Evolutionary conservation across 2,113 vertebrate species (phyloP), one percentile per base, ranked within the genome.

Genomic region (Leucoraja erinaceus): DNA sequence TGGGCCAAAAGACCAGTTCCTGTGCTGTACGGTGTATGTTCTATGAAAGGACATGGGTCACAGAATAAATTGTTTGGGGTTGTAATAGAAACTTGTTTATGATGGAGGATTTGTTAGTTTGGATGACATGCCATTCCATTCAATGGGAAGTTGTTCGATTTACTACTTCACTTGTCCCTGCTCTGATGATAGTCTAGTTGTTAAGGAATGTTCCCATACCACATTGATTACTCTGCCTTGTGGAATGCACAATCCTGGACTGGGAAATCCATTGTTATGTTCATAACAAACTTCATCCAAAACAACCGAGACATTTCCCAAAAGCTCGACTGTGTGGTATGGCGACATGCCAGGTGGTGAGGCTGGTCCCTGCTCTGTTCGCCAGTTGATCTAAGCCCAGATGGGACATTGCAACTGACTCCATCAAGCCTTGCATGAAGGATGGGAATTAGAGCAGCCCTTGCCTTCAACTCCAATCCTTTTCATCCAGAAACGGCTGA

Each of bases 211-310:
- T 83, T 47, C 18, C 18, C 79, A 83, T 83, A 22, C 20, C 79
- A 56, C 79, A 22, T 10, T 10, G 38, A 3, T 22, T 54, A 25
- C 2, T 56, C 78, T 56, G 47, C 33, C 8, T 47, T 47, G 33
- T 22, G 33, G 77, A 47, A 79, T 79, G 77, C 77, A 79, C 77
- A 47, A 56, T 83, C 79, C 47, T 20, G 79, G 38, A 11, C 38
- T 56, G 25, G 47, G 79, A 83, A 83, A 83, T 83, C 47, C 79
- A 79, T 79, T 79, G 77, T 79, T 79, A 79, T 38, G 56, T 47
- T 54, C 56, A 38, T 83, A 47, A 1, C 56, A 54, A 22, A 18
- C 25, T 18, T 83, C 18, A 54, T 2, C 47, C 10, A 4, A 6
- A 83, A 25, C 7, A 25, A 22, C 79, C 79, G 25, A 56, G 79